Evolutionary conservation across 1,140 invertebrate genomes (phyloP).

Genomic region (Achroia grisella): DNA sequence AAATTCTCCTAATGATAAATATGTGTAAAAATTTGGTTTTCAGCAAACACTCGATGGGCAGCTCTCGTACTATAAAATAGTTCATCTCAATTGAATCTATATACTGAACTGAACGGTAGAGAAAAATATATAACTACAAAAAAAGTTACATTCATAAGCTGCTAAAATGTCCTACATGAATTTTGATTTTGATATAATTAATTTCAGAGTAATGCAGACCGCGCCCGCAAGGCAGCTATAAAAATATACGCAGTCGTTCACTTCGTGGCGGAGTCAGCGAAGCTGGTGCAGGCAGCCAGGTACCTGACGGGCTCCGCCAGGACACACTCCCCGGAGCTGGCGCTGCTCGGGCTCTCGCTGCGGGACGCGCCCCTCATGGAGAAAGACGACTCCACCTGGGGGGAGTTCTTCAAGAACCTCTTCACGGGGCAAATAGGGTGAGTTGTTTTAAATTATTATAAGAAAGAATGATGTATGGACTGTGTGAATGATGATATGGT

Average conservation of each 20-base stretch:
- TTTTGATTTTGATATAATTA: too few relatives aligned
- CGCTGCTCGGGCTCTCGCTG: slow-evolving; percentile 32
- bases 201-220: slow-evolving; percentile 26
- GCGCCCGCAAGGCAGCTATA: slow-evolving; percentile 32
- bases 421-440: slow-evolving; percentile 36
- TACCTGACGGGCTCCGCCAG: neutral
- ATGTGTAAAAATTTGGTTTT: too few relatives aligned
- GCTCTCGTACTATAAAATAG: too few relatives aligned
- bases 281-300: slow-evolving; percentile 14
- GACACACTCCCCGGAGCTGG: slow-evolving; percentile 19
- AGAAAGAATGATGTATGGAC: too few relatives aligned
- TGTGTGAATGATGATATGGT: too few relatives aligned
- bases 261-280: slow-evolving; percentile 13
- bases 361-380: slow-evolving; percentile 29
- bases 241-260: slow-evolving; percentile 28
- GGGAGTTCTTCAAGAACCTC: slow-evolving; percentile 24
- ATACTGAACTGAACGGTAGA: too few relatives aligned
- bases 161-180: too few relatives aligned
- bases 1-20: too few relatives aligned
- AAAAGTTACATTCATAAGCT: too few relatives aligned
- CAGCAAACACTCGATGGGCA: too few relatives aligned
- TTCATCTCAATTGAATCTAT: too few relatives aligned
- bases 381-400: slow-evolving; percentile 30
- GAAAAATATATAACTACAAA: too few relatives aligned
- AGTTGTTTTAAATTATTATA: neutral